phyloP scores from a whole-genome alignment of 2,888 invertebrate genomes.

The Muschampia plurimacula region DNA sequence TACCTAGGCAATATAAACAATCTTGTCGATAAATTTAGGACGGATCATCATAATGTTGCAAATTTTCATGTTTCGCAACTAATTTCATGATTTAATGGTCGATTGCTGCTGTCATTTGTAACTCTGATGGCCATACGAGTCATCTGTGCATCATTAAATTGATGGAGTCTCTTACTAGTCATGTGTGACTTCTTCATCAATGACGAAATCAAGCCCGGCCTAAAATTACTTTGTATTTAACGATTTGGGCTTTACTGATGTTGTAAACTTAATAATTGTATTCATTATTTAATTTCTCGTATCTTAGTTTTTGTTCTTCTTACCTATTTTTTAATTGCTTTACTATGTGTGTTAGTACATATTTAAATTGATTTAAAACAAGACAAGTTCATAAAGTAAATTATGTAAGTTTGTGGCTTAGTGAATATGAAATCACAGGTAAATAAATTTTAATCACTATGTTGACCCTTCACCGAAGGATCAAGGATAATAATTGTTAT shows the following conservation, averaged over 20 bases:
- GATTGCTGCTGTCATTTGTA: slow-evolving; percentile 17
- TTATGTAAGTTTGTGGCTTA: too few relatives aligned
- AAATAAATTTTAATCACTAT: too few relatives aligned
- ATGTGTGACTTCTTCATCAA: slow-evolving; percentile 4
- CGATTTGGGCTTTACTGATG: background rate
- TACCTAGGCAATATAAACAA: background rate
- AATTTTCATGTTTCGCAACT: slow-evolving; percentile 24
- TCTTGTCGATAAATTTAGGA: slow-evolving; percentile 15
- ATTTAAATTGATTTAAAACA: too few relatives aligned
- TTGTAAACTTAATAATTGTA: too few relatives aligned
- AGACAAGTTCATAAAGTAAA: too few relatives aligned
- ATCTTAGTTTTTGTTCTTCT: too few relatives aligned
- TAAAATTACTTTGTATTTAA: slow-evolving; percentile 12
- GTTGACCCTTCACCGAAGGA: too few relatives aligned
- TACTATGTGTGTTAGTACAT: too few relatives aligned
- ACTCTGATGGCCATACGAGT: slow-evolving; percentile 26
- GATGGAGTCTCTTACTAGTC: slow-evolving; percentile 18
- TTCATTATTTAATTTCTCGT: too few relatives aligned
- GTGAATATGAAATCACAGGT: too few relatives aligned
- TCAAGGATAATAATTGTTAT: too few relatives aligned
- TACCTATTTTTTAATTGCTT: too few relatives aligned
- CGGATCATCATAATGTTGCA: slow-evolving; percentile 21
- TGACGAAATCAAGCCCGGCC: background rate
- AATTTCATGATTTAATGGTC: slow-evolving; percentile 33
- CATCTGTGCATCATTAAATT: slow-evolving; percentile 28